Evolutionary conservation across 23 tunicate species (phyloP).

Genomic region (Botrylloides violaceus): DNA sequence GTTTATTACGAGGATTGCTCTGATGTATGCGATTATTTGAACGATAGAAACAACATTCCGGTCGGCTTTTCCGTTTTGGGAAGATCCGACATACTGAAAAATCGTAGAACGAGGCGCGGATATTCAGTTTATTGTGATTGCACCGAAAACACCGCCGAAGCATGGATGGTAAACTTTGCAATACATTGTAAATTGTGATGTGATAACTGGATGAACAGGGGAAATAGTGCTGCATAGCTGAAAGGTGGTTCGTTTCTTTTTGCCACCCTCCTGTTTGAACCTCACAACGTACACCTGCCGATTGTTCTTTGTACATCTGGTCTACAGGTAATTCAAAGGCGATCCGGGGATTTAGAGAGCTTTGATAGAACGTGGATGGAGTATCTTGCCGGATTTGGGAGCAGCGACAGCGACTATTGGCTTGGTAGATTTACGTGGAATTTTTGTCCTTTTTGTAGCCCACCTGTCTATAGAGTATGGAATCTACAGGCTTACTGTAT

Average conservation of each 20-base stretch:
- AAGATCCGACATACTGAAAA: neutral
- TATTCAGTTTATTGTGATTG: constrained; percentile 9
- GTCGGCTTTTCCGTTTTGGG: neutral
- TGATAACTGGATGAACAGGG: too few relatives aligned
- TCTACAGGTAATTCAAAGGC: constrained; percentile 12
- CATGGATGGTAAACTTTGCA: constrained; percentile 4
- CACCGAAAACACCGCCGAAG: neutral
- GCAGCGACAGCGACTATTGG: neutral
- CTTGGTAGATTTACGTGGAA: neutral
- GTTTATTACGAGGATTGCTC: constrained; percentile 1
- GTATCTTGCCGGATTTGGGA: constrained; percentile 6
- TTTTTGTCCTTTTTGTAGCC: too few relatives aligned
- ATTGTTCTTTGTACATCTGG: too few relatives aligned
- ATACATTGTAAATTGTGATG: too few relatives aligned
- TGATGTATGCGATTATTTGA: neutral
- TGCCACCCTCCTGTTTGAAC: too few relatives aligned
- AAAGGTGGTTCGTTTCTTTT: too few relatives aligned
- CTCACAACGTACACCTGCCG: too few relatives aligned
- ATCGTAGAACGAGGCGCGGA: constrained; percentile 4
- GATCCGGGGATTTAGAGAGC: neutral
- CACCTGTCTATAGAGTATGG: too few relatives aligned
- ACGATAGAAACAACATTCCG: neutral
- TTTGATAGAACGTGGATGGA: constrained; percentile 8
- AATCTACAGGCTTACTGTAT: too few relatives aligned
- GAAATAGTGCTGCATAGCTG: too few relatives aligned